These are phyloP conservation scores for Meliscaeva auricollis DNA, from an alignment of 2,888 invertebrate genomes.

Conservation along the genomic window DNA sequence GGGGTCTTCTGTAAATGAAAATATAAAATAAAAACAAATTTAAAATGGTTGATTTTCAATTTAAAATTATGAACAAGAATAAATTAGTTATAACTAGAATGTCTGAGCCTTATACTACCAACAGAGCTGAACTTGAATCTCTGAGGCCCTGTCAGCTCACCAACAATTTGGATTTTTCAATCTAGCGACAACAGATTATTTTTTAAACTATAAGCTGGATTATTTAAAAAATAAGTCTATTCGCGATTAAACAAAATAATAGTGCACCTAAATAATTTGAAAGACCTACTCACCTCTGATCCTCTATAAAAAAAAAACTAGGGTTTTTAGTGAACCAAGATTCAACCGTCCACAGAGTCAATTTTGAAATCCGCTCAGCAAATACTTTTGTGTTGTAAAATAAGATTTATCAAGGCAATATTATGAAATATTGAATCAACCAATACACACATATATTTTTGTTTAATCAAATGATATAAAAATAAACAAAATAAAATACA, in stretches of 20 bases:
- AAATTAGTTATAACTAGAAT: neutral
- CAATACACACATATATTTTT: constrained; percentile 65
- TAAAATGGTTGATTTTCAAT: neutral
- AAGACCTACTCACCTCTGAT: neutral
- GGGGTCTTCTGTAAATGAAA: neutral
- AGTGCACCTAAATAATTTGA: neutral
- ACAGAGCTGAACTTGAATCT: constrained; percentile 76
- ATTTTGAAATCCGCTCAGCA: neutral
- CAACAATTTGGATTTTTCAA: constrained; percentile 2
- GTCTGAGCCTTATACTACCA: constrained; percentile 77
- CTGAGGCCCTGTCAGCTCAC: constrained; percentile 78
- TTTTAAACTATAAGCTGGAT: neutral
- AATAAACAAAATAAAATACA: constrained; percentile 32
- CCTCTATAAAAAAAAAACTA: neutral
- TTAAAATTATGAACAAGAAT: neutral
- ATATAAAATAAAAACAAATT: neutral
- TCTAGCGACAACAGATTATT: neutral
- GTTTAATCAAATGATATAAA: constrained; percentile 36
- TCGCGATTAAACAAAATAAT: neutral
- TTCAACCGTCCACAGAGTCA: neutral
- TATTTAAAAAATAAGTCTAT: neutral
- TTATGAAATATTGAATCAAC: constrained; percentile 77
- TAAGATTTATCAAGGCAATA: neutral
- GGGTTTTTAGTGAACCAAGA: neutral
- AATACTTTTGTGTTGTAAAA: neutral